Evolutionary conservation across 1,140 invertebrate species (phyloP).

Genomic region (Drosophila micromelanica): DNA sequence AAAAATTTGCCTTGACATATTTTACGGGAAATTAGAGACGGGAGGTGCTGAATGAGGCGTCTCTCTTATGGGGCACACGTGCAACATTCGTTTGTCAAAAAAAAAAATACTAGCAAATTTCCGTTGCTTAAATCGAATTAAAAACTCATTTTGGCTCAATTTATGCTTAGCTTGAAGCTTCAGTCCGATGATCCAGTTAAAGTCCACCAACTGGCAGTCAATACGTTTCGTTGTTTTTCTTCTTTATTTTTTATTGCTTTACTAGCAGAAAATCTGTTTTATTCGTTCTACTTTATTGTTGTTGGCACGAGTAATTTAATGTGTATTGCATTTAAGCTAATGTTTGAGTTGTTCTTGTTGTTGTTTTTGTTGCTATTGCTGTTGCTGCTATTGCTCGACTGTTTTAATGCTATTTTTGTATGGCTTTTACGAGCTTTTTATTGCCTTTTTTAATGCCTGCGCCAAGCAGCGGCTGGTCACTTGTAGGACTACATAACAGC

Average conservation of each 20-base stretch:
- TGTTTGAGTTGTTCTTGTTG: slow-evolving; percentile 60
- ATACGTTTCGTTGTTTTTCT: slow-evolving; percentile 42
- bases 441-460: slow-evolving; percentile 68
- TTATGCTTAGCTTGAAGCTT: slow-evolving; percentile 45
- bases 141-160: slow-evolving; percentile 76
- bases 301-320: slow-evolving; percentile 78
- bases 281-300: slow-evolving; percentile 75
- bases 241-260: slow-evolving; percentile 69
- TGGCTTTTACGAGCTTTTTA: slow-evolving; percentile 76
- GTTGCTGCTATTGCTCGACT: slow-evolving; percentile 13
- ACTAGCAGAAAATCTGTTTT: slow-evolving; percentile 83
- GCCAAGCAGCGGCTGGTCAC: slow-evolving; percentile 46
- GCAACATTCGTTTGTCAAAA: slow-evolving; percentile 9
- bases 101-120: neutral
- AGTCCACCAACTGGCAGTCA: slow-evolving; percentile 35
- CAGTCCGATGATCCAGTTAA: slow-evolving; percentile 44
- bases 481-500: slow-evolving; percentile 19
- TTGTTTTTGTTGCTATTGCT: slow-evolving; percentile 22
- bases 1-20: slow-evolving; percentile 73
- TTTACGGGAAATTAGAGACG: slow-evolving; percentile 19
- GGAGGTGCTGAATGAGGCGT: neutral
- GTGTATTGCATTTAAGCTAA: slow-evolving; percentile 82
- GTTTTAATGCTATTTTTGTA: slow-evolving; percentile 60
- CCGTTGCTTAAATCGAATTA: slow-evolving; percentile 66
- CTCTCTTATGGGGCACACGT: slow-evolving; percentile 45